phyloP scores from a whole-genome alignment of 2,888 invertebrate genomes.

The Bombyx huttoni region DNA sequence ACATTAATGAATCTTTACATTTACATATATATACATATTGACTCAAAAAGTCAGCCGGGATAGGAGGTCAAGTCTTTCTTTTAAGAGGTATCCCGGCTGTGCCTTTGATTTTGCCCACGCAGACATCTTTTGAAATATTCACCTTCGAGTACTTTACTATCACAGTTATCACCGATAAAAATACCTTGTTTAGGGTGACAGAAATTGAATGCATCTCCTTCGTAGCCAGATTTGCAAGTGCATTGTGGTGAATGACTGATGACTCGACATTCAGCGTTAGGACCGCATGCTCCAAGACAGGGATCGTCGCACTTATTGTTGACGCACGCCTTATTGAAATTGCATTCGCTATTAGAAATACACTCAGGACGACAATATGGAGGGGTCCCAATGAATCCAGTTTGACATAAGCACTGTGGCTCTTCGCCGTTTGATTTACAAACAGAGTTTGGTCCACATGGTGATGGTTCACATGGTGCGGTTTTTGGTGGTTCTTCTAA shows the following conservation, averaged over 20 bases:
- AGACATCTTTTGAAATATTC: no score
- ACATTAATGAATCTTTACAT: no score
- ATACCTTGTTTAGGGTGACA: constrained; percentile 66
- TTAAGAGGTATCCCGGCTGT: no score
- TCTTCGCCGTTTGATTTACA: constrained; percentile 71
- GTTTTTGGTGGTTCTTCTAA: constrained; percentile 36
- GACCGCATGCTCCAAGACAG: constrained; percentile 85
- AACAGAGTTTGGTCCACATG: constrained; percentile 86
- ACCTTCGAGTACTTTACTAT: no score
- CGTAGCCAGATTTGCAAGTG: constrained; percentile 77
- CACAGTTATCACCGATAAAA: neutral
- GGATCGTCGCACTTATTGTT: constrained; percentile 86
- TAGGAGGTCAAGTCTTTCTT: no score
- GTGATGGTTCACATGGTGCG: constrained; percentile 77
- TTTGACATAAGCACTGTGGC: constrained; percentile 80
- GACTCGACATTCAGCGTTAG: constrained; percentile 82
- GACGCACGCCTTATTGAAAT: constrained; percentile 81
- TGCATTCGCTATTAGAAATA: constrained; percentile 85
- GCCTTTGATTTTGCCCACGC: no score
- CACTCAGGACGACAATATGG: constrained; percentile 87
- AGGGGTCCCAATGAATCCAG: constrained; percentile 80
- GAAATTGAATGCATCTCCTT: constrained; percentile 84
- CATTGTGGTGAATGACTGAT: constrained; percentile 91
- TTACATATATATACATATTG: no score
- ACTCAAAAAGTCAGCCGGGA: no score